Evolutionary conservation across 92 coral and sea anemone genomes (phyloP).

Genomic region (Zoanthus solanderi): DNA sequence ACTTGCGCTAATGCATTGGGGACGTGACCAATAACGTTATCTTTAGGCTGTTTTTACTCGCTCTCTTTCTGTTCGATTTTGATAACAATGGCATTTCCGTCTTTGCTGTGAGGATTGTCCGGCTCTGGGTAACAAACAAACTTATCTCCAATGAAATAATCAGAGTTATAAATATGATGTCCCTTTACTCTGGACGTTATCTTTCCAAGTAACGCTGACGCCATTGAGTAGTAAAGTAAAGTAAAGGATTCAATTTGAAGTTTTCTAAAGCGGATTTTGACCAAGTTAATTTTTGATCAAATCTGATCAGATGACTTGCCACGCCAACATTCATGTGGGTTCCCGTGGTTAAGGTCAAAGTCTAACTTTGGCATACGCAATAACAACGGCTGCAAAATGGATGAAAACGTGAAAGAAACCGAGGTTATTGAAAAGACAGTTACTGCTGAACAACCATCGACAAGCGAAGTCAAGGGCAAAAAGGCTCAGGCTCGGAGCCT

Average conservation of each 20-base stretch:
- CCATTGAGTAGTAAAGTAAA: slow-evolving; percentile 29
- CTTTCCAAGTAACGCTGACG: slow-evolving; percentile 26
- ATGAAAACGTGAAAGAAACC: slow-evolving; percentile 17
- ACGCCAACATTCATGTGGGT: slow-evolving; percentile 13
- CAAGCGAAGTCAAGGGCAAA: slow-evolving; percentile 13
- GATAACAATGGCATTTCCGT: slow-evolving; percentile 41
- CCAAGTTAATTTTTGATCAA: slow-evolving; percentile 3
- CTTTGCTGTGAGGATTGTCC: slow-evolving; percentile 46
- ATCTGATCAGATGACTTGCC: slow-evolving; percentile 25
- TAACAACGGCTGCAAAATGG: slow-evolving; percentile 9
- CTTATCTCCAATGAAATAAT: slow-evolving; percentile 32
- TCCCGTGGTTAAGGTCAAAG: slow-evolving; percentile 17
- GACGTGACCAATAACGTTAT: slow-evolving; percentile 19
- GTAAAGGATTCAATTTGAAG: slow-evolving; percentile 4
- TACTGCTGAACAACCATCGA: slow-evolving; percentile 13
- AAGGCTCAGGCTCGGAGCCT: background rate
- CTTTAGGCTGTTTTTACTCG: background rate
- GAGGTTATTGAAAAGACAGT: slow-evolving; percentile 18
- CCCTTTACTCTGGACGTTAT: slow-evolving; percentile 45
- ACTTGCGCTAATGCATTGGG: slow-evolving; percentile 27
- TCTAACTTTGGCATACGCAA: slow-evolving; percentile 4
- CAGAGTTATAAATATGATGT: slow-evolving; percentile 38
- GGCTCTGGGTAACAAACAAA: slow-evolving; percentile 46
- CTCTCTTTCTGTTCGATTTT: slow-evolving; percentile 13
- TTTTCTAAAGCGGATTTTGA: slow-evolving; percentile 5